Conservation (phyloP, 1,140 invertebrate genomes). For the Platyscapa corneri region DNA sequence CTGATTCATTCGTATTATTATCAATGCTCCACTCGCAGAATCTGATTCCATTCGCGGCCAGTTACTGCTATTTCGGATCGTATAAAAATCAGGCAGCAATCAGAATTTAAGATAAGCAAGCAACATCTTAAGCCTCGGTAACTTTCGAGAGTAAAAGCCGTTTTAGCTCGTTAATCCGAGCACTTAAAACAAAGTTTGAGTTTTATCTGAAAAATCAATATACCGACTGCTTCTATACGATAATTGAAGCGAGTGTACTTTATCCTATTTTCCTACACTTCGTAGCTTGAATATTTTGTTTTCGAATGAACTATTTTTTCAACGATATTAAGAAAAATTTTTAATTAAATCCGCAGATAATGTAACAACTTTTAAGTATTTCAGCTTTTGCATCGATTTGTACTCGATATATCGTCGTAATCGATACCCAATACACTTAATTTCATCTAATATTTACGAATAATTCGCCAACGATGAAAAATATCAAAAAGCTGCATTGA, state of each 20-base stretch:
- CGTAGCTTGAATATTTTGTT: too few relatives aligned
- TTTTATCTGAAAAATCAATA: constrained; percentile 25
- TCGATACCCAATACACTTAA: too few relatives aligned
- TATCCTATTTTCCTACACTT: background rate
- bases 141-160: constrained; percentile 13
- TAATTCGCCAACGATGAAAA: too few relatives aligned
- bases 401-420: too few relatives aligned
- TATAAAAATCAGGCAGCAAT: background rate
- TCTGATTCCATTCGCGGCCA: background rate
- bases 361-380: too few relatives aligned
- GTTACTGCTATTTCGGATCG: constrained; percentile 4
- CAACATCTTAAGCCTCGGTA: constrained; percentile 9
- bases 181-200: constrained; percentile 27
- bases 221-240: background rate
- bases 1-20: constrained; percentile 29
- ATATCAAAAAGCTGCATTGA: background rate
- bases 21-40: too few relatives aligned
- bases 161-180: constrained; percentile 11
- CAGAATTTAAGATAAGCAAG: constrained; percentile 23
- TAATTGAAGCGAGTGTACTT: background rate
- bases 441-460: too few relatives aligned
- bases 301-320: too few relatives aligned
- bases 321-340: too few relatives aligned
- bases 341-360: too few relatives aligned
- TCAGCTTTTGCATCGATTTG: too few relatives aligned